Base-by-base conservation (phyloP, 1,140 invertebrate species). In the Megalopta genalis region DNA sequence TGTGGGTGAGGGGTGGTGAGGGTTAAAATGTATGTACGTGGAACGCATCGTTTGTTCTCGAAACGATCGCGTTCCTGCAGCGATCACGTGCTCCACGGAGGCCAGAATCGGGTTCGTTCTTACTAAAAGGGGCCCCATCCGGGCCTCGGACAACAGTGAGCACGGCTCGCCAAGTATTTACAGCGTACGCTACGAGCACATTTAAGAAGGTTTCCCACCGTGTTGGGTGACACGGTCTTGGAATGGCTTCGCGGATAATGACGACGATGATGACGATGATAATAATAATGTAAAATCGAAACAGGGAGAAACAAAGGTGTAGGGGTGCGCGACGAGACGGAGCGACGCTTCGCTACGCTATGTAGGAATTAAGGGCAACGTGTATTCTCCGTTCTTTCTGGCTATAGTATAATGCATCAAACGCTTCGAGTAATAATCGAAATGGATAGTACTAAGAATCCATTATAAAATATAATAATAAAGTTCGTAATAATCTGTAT, bases 311-410 rank as follows among this genome's bases (percentile, higher is more conserved):
- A 68, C 46, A 25, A 25, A 27, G 57, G 18, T 27, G 16, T 25
- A 27, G 25, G 37, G 52, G 0, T 9, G 0, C 14, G n/a, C 46
- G 16, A n/a, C 18, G 12, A 82, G 81, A 70, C 46, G 83, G 67
- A 59, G 68, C 18, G 60, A 83, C 83, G 77, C 65, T 66, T 77
- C 82, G 74, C 83, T 87, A 88, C 76, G 86, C 87, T 90, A 90
- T 65, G 73, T 88, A 89, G 80, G 88, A 90, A 76, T 89, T 89
- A 90, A 89, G 87, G 85, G 85, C 57, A 90, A 91, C 91, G 89
- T 90, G 89, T 90, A 88, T 91, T 83, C 87, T 91, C 87, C 90
- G 87, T 90, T 92, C 89, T 88, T 89, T 88, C 87, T 71, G 81
- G 73, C 84, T 85, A 85, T 85, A 89, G 82, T 90, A 89, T 88